Percentiles rank a stretch among this genome's conserved stretches.
Evolutionary conservation across 2,113 vertebrate species (phyloP).

Genomic region (Oreochromis niloticus): DNA sequence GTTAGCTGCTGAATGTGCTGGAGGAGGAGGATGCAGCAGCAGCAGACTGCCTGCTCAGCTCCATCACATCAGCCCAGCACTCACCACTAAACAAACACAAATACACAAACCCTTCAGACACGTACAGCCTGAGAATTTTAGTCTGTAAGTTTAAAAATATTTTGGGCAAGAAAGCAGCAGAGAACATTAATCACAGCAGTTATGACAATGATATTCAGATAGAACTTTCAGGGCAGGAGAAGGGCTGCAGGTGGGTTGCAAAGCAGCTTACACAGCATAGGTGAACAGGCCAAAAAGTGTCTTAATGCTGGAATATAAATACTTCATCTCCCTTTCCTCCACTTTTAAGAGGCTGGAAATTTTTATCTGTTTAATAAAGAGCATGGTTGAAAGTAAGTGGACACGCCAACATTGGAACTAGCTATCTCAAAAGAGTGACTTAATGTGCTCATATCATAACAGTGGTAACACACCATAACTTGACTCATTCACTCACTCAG

Average conservation of each 20-base stretch:
- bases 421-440: not conserved
- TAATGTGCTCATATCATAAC: not conserved
- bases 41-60: constrained; percentile 22
- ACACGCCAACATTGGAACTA: not conserved
- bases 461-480: not conserved
- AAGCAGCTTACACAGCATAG: not conserved
- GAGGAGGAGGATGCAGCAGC: not conserved
- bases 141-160: not conserved
- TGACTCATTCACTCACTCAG: not conserved
- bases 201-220: not conserved
- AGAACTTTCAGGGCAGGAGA: not conserved
- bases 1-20: constrained; percentile 72
- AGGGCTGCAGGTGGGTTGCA: not conserved
- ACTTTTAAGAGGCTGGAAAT: not conserved
- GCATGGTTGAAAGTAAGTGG: not conserved
- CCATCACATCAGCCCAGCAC: not conserved
- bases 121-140: not conserved
- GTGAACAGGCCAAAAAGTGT: not conserved
- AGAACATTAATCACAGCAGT: not conserved
- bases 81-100: not conserved
- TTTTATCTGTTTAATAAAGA: not conserved
- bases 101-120: not conserved
- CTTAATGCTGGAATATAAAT: not conserved
- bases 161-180: not conserved
- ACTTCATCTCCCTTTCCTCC: not conserved